Conservation (phyloP, 1,140 invertebrate genomes). For the Hylyphantes graminicola region DNA sequence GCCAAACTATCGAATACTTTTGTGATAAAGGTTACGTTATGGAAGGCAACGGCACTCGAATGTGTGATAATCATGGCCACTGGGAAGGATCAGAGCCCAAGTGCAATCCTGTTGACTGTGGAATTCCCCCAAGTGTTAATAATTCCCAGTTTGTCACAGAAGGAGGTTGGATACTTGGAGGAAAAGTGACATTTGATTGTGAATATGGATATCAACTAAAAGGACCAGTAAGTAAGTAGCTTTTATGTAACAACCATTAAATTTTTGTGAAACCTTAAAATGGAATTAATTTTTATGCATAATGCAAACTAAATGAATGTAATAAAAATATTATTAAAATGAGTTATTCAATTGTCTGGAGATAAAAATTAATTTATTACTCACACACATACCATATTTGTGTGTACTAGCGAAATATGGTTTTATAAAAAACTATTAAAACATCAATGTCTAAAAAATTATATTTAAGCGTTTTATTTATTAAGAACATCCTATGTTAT, state of each 20-base stretch:
- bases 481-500: too few relatives aligned
- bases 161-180: conserved; percentile 78
- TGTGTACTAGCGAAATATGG: too few relatives aligned
- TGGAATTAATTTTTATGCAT: too few relatives aligned
- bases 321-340: too few relatives aligned
- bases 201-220: conserved; percentile 81
- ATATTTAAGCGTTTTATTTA: too few relatives aligned
- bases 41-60: conserved; percentile 38
- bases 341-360: too few relatives aligned
- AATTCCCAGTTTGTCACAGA: conserved; percentile 70
- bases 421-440: too few relatives aligned
- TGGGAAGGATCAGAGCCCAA: conserved; percentile 64
- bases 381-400: too few relatives aligned
- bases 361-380: too few relatives aligned
- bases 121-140: conserved; percentile 55
- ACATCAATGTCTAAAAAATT: too few relatives aligned
- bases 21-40: conserved; percentile 56
- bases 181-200: conserved; percentile 83
- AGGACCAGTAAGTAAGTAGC: conserved; percentile 76
- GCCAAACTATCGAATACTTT: conserved; percentile 32
- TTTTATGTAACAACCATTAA: background rate
- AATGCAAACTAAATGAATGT: too few relatives aligned
- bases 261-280: too few relatives aligned
- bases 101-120: conserved; percentile 64
- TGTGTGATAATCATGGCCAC: conserved; percentile 67